These are phyloP conservation scores for Tenthredo notha DNA, from an alignment of 2,888 invertebrate genomes.

Conservation along the genomic window DNA sequence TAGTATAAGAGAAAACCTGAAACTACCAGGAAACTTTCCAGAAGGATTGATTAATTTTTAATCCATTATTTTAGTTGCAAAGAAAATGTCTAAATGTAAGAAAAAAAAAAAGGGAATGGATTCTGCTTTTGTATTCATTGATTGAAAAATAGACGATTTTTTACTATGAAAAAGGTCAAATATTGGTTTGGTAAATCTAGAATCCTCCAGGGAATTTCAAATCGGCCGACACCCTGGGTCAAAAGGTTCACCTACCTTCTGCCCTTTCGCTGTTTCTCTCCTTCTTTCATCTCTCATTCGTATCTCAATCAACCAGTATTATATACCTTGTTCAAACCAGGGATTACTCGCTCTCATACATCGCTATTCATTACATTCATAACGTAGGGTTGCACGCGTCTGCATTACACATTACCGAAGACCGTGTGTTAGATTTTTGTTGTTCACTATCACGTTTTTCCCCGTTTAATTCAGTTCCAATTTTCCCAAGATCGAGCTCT, in stretches of 20 bases:
- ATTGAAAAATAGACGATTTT: not conserved
- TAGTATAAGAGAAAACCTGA: not conserved
- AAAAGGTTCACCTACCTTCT: not conserved
- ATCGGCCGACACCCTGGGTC: not conserved
- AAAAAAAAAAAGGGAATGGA: not conserved
- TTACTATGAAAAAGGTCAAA: not conserved
- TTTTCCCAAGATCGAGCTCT: not conserved
- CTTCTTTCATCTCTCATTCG: not conserved
- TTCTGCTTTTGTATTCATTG: not conserved
- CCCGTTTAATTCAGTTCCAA: not conserved
- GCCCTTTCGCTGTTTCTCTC: not conserved
- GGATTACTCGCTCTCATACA: not conserved
- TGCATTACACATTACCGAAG: not conserved
- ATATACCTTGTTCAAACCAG: not conserved
- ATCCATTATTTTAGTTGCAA: not conserved
- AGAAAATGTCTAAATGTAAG: not conserved
- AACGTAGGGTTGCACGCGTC: conserved; percentile 39
- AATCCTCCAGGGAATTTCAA: not conserved
- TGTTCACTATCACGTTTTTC: conserved; percentile 26
- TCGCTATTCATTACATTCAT: conserved; percentile 18
- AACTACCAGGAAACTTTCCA: not conserved
- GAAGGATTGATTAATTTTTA: not conserved
- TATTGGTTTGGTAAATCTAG: not conserved
- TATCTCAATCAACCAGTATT: not conserved
- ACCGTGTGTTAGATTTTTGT: conserved; percentile 29